Evolutionary conservation across 2,888 invertebrate species (phyloP), one percentile per base, ranked within the genome.

Genomic region (Papilio gigon): DNA sequence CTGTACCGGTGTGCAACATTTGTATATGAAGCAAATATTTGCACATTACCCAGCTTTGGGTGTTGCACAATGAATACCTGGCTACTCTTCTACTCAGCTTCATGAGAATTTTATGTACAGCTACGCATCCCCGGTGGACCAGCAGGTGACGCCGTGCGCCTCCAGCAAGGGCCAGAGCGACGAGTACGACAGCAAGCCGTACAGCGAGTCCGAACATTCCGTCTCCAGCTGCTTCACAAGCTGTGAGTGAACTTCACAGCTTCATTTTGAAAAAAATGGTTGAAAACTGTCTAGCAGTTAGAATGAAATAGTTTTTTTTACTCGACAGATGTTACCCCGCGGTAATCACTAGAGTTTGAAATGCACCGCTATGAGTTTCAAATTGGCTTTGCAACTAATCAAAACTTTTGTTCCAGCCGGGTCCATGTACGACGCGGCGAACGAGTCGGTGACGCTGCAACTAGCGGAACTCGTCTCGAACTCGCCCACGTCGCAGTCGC

Each of bases 361-460:
- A 65, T 69, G 68, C 68, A 65, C 59, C 65, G 67, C 65, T 47
- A 58, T 62, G 67, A 71, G 68, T 71, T 68, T 70, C 65, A 73
- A 72, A 68, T 71, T 59, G 62, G 64, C 70, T 67, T 70, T 70
- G 67, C 61, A 68, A 50, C 67, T 68, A 68, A 68, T 63, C 64
- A 69, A 69, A 69, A 69, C 59, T 69, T 69, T 88, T 75, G 70
- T 92, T 91, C 72, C 88, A 95, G 95, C 95, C 60, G 96, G 96
- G 80, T 96, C 96, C 67, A 96, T 95, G 77, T 96, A 96, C 84
- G 96, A 96, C 83, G 95, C 96, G 73, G 95, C 95, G 2, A 95
- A 95, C 73, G 96, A 96, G 84, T 94, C 95, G 65, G 95, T 95
- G 44, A 94, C 95, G 4, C 86, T 95, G 44, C 95, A 91, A 83